A percentile compares a stretch with the other conserved stretches of the same genome.
phyloP scores from a whole-genome alignment of 2,888 invertebrate species.

The Meteorus cinctellus region DNA sequence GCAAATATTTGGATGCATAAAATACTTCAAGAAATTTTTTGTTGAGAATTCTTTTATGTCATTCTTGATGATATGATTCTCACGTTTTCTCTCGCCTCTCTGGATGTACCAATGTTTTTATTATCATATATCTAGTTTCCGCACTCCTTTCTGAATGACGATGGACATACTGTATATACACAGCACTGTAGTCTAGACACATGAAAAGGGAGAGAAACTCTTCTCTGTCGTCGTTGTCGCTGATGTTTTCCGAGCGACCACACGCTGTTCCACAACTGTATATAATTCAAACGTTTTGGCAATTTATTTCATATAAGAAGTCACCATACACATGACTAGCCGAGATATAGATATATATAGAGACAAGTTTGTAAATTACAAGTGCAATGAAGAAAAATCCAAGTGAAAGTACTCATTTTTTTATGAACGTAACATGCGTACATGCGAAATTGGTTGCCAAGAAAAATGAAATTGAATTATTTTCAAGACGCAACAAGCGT shows the following conservation, averaged over 20 bases:
- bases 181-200: slow-evolving; percentile 50
- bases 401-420: slow-evolving; percentile 13
- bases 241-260: slow-evolving; percentile 49
- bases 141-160: too few relatives aligned
- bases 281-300: slow-evolving; percentile 49
- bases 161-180: slow-evolving; percentile 4
- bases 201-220: slow-evolving; percentile 37
- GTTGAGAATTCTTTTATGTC: slow-evolving; percentile 20
- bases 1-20: not conserved
- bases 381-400: slow-evolving; percentile 6
- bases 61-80: not conserved
- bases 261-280: slow-evolving; percentile 55
- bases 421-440: not conserved
- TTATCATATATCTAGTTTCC: not conserved
- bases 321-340: slow-evolving; percentile 45
- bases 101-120: not conserved
- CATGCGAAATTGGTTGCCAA: slow-evolving; percentile 2
- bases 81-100: slow-evolving; percentile 23
- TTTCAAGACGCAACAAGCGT: slow-evolving; percentile 9
- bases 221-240: not conserved
- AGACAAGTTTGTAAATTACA: slow-evolving; percentile 48
- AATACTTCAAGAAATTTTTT: not conserved
- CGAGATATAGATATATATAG: slow-evolving; percentile 36
- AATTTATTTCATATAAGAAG: slow-evolving; percentile 58
- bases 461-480: slow-evolving; percentile 22